Percentiles rank a stretch among this genome's conserved stretches.
These are phyloP conservation scores for Equus przewalskii DNA, from an alignment of 2,113 vertebrate genomes.

Conservation along the genomic window DNA sequence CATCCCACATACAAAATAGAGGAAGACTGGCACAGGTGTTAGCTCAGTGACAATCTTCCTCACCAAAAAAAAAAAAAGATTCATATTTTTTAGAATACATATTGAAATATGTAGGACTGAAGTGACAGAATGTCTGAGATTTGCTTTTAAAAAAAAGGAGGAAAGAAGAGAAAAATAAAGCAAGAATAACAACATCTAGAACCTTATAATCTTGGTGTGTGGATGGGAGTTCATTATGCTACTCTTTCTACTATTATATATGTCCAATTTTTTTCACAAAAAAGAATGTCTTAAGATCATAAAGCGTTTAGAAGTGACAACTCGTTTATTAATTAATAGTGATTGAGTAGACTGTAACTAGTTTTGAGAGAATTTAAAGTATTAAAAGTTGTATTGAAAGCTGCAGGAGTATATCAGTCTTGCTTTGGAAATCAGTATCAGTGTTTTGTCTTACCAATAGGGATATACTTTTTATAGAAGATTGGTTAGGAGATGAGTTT, in stretches of 20 bases:
- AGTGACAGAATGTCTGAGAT: not conserved
- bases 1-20: too few species aligned
- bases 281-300: not conserved
- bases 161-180: not conserved
- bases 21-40: too few species aligned
- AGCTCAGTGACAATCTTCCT: too few species aligned
- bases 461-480: not conserved
- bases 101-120: conserved; percentile 33
- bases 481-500: conserved; percentile 21
- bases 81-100: not conserved
- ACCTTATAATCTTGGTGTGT: not conserved
- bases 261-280: not conserved
- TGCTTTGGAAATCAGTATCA: not conserved
- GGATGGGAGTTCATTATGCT: not conserved
- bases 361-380: conserved; percentile 43
- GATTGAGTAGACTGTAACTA: not conserved
- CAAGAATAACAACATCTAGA: not conserved
- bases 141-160: conserved; percentile 37
- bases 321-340: conserved; percentile 6
- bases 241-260: not conserved
- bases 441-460: not conserved
- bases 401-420: not conserved
- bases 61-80: not conserved
- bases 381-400: conserved; percentile 3
- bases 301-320: conserved; percentile 9